phyloP scores from a whole-genome alignment of 2,797 vertebrate genomes.

The Aythya fuligula region DNA sequence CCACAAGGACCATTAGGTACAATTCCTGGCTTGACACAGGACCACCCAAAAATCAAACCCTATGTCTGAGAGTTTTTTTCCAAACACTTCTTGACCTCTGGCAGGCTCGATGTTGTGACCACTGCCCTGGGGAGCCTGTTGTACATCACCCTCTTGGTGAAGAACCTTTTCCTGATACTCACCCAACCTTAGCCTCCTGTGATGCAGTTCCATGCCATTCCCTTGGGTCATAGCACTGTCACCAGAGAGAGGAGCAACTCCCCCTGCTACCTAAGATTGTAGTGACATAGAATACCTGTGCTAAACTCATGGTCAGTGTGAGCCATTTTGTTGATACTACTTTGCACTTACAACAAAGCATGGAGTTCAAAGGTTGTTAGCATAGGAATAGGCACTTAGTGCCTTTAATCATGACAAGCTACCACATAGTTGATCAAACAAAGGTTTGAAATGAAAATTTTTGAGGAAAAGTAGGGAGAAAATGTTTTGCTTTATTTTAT shows the following conservation, averaged over 20 bases:
- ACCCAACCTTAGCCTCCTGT: not conserved
- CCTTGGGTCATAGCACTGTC: not conserved
- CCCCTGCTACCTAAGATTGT: not conserved
- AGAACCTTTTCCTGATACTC: not conserved
- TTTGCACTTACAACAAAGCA: not conserved
- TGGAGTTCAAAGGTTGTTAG: not conserved
- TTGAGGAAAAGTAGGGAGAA: fast-evolving
- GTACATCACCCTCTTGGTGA: too few relatives aligned
- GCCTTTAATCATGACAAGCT: not conserved
- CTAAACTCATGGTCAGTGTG: fast-evolving
- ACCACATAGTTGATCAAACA: not conserved
- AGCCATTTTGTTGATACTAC: not conserved
- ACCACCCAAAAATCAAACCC: not conserved
- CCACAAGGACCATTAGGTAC: not conserved
- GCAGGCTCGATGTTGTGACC: too few relatives aligned
- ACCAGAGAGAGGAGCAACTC: not conserved
- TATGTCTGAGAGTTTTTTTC: not conserved
- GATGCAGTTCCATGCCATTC: not conserved
- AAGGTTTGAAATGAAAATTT: not conserved
- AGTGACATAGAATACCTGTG: not conserved
- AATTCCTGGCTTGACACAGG: not conserved
- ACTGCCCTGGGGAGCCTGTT: too few relatives aligned
- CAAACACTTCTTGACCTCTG: not conserved
- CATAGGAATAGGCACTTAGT: not conserved
- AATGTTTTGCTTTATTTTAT: not conserved